Evolutionary conservation across 1,140 invertebrate genomes (phyloP), one percentile per base, ranked within the genome.

Genomic region (Zaprionus gabonicus): DNA sequence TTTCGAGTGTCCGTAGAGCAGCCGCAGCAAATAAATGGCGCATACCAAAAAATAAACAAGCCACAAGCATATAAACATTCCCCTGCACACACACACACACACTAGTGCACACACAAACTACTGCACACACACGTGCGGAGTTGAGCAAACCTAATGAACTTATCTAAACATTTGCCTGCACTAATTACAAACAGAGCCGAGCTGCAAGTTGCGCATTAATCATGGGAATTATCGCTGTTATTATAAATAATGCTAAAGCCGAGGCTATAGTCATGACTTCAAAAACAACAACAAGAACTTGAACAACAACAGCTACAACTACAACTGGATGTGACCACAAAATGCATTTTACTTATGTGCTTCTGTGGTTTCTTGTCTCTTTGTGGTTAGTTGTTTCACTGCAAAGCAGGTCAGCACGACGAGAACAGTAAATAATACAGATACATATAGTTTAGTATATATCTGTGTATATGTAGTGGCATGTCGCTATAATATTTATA

Each of bases 31-130:
- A 80, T 80, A 80, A 80, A 80, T 78, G 74, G 65, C 55, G 63
- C 78, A 77, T 64, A 36, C 62, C 75, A 78, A 80, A 80, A 80
- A 80, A 80, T 66, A 80, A 80, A 80, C 77, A 80, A 74, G 15
- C 69, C 53, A 76, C 72, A 80, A 3, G 64, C 44, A 64, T 15
- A 51, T 51, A 51, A 51, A 51, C 46, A 51, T 12, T 10, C 20
- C 12, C 12, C 41, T 46, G 41, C 17, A 51, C 46, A 12, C 20
- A 51, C 72, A 77, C 4, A 68, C 36, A 57, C 23, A 76, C 27
- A 17, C 12, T 13, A 5, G 15, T 15, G 17, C 46, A 64, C 10
- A 64, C 23, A 36, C 10, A 64, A n/a, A 36, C 17, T 31, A 12
- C 13, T 9, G 2, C 1, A 9, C 46, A 51, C 46, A 25, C 17